Percentiles rank a stretch among this genome's conserved stretches.
These are phyloP conservation scores for Trypoxylon attenuatum DNA, from an alignment of 2,888 invertebrate genomes.

Conservation along the genomic window DNA sequence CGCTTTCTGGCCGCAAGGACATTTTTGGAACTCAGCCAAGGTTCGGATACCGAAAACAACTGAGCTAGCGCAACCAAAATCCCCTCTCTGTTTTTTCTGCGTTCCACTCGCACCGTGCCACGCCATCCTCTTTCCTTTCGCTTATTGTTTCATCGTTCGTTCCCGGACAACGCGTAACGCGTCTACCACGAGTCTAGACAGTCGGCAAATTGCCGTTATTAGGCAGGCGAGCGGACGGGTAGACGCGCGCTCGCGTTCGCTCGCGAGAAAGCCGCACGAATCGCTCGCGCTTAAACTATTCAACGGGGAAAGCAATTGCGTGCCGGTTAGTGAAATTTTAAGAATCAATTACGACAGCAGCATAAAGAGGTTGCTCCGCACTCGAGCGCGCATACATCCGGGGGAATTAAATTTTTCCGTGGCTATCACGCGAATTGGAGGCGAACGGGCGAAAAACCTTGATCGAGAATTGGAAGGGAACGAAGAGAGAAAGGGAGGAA, in stretches of 20 bases:
- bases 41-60: slow-evolving; percentile 12
- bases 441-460: slow-evolving; percentile 21
- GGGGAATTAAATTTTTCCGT: slow-evolving; percentile 21
- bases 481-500: too few relatives aligned
- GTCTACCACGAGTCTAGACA: background rate
- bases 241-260: background rate
- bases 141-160: background rate
- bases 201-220: background rate
- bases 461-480: slow-evolving; percentile 44
- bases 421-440: slow-evolving; percentile 19
- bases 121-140: background rate
- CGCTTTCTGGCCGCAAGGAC: slow-evolving; percentile 26
- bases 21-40: slow-evolving; percentile 40
- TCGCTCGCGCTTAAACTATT: background rate
- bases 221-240: too few relatives aligned
- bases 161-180: too few relatives aligned
- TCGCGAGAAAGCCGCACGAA: background rate
- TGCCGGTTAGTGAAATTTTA: background rate
- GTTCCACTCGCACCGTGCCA: too few relatives aligned
- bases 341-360: background rate
- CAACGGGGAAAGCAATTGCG: background rate
- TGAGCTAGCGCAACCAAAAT: background rate
- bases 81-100: background rate
- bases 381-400: background rate
- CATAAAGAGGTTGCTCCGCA: background rate